Evolutionary conservation across 2,797 vertebrate genomes (phyloP), one percentile per base, ranked within the genome.

Genomic region (Rhynchotus rufescens): DNA sequence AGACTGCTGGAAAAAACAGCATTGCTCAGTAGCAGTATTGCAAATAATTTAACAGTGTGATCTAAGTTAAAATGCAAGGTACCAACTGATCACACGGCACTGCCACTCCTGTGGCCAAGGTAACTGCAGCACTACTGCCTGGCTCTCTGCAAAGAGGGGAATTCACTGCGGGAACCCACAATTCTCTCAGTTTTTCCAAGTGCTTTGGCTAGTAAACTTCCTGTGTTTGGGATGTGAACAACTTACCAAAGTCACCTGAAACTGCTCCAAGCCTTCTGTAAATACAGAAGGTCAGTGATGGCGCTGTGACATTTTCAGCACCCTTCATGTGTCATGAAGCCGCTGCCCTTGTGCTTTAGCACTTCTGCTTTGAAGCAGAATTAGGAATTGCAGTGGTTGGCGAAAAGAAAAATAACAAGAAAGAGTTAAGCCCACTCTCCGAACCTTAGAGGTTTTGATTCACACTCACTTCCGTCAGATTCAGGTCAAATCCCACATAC

Each of bases 1-100:
- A 17, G 1, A 71, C 1, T 0, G 23, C 22, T 17, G 85, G 32
- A 78, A 78, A 79, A 64, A 17, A 11, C 0, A 0, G 30, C 26
- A 25, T 0, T 84, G 71, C 71, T 83, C 73, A 76, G 60, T 56
- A 67, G 23, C 12, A 22, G 26, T 40, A 28, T n/a, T n/a, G 45
- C 8, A 56, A 81, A 3, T 36, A 28, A 80, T 12, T 30, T 73
- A 80, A 38, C 15, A 1, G 2, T 13, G 45, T 1, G 0, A 15
- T 17, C 22, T 45, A 40, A 81, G 32, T 42, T 87, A 54, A 36
- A 80, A 47, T 30, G 25, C 21, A 49, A 34, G 49, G n/a, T n/a
- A 42, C 23, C 51, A 80, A 22, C n/a, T 78, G 52, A 54, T 30
- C 28, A 61, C 59, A 83, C 59, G 80, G 52, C 17, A 67, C 25